A percentile compares a stretch with the other conserved stretches of the same genome.
Evolutionary conservation across 2,113 vertebrate genomes (phyloP).

Genomic region (Channa argus): DNA sequence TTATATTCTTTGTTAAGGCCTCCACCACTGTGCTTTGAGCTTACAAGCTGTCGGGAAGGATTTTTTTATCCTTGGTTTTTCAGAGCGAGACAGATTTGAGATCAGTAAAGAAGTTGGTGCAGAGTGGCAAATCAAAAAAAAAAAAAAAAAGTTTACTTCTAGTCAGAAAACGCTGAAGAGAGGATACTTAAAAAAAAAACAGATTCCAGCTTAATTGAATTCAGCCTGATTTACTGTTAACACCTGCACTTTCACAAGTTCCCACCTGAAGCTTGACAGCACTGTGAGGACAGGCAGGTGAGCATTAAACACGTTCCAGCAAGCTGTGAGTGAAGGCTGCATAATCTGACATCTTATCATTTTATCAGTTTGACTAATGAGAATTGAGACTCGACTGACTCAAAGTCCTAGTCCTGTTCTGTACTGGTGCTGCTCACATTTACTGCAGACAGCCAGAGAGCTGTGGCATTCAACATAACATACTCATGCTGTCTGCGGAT

Average conservation of each 20-base stretch:
- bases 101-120: no score
- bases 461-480: slow-evolving; percentile 30
- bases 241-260: slow-evolving; percentile 24
- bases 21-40: not conserved
- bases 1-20: no score
- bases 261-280: slow-evolving; percentile 1
- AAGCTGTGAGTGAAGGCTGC: slow-evolving; percentile 12
- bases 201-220: not conserved
- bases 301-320: slow-evolving; percentile 16
- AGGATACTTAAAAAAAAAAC: no score
- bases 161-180: no score
- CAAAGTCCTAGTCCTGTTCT: no score
- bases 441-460: no score
- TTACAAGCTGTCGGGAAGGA: no score
- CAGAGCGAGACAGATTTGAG: not conserved
- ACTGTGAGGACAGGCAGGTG: slow-evolving; percentile 12
- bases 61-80: not conserved
- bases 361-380: not conserved
- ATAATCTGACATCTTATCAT: not conserved
- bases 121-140: no score
- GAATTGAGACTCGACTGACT: no score
- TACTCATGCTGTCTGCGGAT: slow-evolving; percentile 86
- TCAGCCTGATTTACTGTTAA: slow-evolving; percentile 6
- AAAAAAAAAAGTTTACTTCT: no score
- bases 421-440: no score